These are phyloP conservation scores for Ceyx melanurus DNA, from an alignment of 2,113 vertebrate species.

Conservation along the genomic window DNA sequence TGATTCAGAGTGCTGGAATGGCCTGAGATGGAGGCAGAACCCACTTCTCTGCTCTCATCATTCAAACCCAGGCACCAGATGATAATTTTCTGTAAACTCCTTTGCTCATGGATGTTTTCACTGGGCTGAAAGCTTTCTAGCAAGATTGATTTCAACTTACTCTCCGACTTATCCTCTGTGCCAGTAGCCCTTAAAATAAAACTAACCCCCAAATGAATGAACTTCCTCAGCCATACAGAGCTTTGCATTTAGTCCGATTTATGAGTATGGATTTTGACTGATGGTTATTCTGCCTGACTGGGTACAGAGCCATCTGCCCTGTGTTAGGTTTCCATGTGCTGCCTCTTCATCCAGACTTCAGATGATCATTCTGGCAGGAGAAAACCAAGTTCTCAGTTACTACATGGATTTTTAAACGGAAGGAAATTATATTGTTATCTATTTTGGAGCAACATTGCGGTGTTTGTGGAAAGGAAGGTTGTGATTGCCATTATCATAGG, in stretches of 20 bases:
- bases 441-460: background rate
- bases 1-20: background rate
- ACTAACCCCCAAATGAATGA: background rate
- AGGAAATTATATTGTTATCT: background rate
- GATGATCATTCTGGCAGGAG: background rate
- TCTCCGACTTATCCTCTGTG: background rate
- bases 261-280: background rate
- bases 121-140: background rate
- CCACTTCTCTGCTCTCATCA: background rate
- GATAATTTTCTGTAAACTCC: background rate
- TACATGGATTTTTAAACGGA: background rate
- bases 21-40: conserved; percentile 24
- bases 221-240: background rate
- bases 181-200: background rate
- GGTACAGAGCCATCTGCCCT: background rate
- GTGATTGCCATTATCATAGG: background rate
- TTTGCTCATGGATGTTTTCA: background rate
- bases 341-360: background rate
- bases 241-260: background rate
- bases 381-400: background rate
- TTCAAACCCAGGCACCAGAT: background rate
- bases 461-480: background rate
- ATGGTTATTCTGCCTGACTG: background rate
- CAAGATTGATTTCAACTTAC: background rate
- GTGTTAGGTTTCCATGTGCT: background rate